Base-by-base conservation (phyloP, 2,888 invertebrate genomes). In the Parnassius glacialis region DNA sequence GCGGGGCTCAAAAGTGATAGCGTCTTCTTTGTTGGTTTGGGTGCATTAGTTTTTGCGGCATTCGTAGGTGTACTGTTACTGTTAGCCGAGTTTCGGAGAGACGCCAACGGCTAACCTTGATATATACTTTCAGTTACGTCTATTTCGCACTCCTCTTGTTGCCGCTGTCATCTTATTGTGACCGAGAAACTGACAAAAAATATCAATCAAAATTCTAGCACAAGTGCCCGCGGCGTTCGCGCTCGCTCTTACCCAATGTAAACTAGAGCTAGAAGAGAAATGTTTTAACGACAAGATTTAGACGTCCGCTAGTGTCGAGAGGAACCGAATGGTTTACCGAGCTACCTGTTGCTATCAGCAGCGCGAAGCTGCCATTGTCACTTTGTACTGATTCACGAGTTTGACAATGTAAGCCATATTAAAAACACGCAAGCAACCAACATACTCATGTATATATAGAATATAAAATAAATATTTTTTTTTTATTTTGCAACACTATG, bases 131-230 rank as follows among this genome's bases (percentile, higher is more conserved):
- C 89, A 87, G 90, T 89, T 89, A 85, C 88, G 83, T 83, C 86
- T 79, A 88, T 90, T 91, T 89, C 81, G 90, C 90, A 88, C 87
- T 89, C 77, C 84, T 91, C 88, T 90, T 87, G 87, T 90, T 89
- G 89, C 81, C 82, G 79, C 85, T 85, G 85, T 88, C 89, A 86
- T 87, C 87, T 90, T 85, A 89, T 90, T 90, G 90, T 90, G 87
- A 84, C 83, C 87, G 86, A 87, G 85, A 85, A 85, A 77, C 86
- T 79, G 79, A 90, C 88, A 91, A 91, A 91, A 91, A 91, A 91
- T 90, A 91, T 90, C 90, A 91, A 91, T 91, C 91, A 89, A 90
- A 90, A 90, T 90, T 91, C 90, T 91, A 86, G 91, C 84, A 86
- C 90, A 90, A 87, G 84, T 81, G 88, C 89, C 90, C 76, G 87